Evolutionary conservation across 2,113 vertebrate genomes (phyloP).

Genomic region (Echinops telfairi): DNA sequence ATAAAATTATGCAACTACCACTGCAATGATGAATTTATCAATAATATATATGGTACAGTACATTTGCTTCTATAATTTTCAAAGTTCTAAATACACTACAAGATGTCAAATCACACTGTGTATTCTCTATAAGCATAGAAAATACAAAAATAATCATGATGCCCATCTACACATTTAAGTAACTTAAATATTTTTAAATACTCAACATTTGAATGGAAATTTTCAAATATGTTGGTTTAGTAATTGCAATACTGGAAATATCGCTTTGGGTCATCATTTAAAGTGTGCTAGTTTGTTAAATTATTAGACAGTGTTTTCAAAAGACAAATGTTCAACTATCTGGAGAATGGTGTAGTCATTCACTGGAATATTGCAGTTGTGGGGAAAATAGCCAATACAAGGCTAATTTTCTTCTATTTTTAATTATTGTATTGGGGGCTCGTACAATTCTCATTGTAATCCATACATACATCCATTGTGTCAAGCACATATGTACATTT

Average conservation of each 20-base stretch:
- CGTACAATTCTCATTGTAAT: too few relatives aligned
- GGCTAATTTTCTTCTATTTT: neutral
- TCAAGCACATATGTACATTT: too few relatives aligned
- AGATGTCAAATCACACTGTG: neutral
- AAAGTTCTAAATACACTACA: neutral
- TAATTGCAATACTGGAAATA: neutral
- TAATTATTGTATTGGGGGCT: too few relatives aligned
- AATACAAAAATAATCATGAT: neutral
- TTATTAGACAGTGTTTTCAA: neutral
- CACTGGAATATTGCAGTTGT: neutral
- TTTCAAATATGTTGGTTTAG: constrained; percentile 1
- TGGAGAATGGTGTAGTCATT: neutral
- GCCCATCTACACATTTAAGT: neutral
- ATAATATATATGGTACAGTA: neutral
- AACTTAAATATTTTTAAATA: constrained; percentile 9
- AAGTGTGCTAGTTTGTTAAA: neutral
- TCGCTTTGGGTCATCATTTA: neutral
- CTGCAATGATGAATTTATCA: constrained; percentile 20
- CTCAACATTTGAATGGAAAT: neutral
- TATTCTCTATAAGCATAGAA: constrained; percentile 8
- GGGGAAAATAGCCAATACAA: neutral
- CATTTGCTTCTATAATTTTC: constrained; percentile 12
- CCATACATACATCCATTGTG: too few relatives aligned
- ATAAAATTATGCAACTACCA: too few relatives aligned
- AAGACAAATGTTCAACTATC: neutral